These are phyloP conservation scores for Babyrousa celebensis DNA, from an alignment of 2,797 vertebrate genomes.

Conservation along the genomic window DNA sequence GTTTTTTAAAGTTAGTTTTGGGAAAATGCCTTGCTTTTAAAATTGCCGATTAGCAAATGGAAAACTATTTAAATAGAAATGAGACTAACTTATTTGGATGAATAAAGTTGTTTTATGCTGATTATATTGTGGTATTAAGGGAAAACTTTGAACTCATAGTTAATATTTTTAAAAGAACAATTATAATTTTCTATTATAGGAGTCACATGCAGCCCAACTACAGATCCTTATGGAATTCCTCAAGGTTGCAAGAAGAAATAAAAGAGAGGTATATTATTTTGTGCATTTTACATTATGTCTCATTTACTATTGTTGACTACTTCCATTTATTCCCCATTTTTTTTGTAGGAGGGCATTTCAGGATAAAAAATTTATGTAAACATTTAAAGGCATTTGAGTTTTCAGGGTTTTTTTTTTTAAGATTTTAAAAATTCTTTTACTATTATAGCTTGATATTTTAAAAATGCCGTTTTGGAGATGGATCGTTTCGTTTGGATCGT, in stretches of 20 bases:
- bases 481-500: too few relatives aligned
- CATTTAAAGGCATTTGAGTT: conserved; percentile 64
- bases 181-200: conserved; percentile 92
- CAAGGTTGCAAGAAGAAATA: conserved; percentile 99
- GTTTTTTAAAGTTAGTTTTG: conserved; percentile 53
- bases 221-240: conserved; percentile 99
- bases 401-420: conserved; percentile 78
- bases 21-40: conserved; percentile 63
- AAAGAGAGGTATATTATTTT: conserved; percentile 96
- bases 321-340: conserved; percentile 37
- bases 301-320: conserved; percentile 63
- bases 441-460: conserved; percentile 31
- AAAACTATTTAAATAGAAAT: conserved; percentile 21
- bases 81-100: conserved; percentile 57
- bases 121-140: conserved; percentile 61
- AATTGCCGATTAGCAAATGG: conserved; percentile 53
- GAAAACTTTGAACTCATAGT: conserved; percentile 7
- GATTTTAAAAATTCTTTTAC: conserved; percentile 77
- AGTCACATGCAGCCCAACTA: conserved; percentile 98
- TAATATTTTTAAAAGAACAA: conserved; percentile 79
- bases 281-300: conserved; percentile 73
- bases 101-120: conserved; percentile 45
- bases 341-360: conserved; percentile 64
- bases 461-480: conserved; percentile 20
- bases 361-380: conserved; percentile 17